Conservation (phyloP, 2,113 vertebrate species). For the Gymnorhina tibicen region DNA sequence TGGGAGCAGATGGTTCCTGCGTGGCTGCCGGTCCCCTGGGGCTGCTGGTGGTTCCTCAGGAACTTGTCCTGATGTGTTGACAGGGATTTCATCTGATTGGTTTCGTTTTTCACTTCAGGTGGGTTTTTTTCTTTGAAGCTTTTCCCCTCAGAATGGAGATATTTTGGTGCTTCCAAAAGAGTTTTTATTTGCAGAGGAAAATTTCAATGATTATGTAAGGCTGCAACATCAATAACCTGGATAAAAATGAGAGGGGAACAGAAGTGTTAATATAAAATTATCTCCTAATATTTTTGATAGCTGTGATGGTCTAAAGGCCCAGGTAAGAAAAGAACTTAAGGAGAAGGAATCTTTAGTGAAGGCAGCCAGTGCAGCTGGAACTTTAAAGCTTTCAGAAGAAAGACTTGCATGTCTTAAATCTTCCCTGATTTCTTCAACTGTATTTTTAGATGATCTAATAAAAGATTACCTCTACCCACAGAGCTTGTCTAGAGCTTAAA, state of each 20-base stretch:
- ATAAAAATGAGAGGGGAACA: background rate
- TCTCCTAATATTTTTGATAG: background rate
- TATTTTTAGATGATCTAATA: conserved; percentile 51
- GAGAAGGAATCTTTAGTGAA: background rate
- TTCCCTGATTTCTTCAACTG: background rate
- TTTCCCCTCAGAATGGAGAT: background rate
- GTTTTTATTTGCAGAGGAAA: background rate
- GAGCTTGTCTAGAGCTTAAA: conserved; percentile 28
- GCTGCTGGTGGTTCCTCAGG: background rate
- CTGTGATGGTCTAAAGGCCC: background rate
- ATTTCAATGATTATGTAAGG: background rate
- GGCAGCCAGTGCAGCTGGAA: background rate
- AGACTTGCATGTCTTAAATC: background rate
- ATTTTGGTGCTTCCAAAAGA: background rate
- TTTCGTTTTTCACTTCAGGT: background rate
- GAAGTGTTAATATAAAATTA: background rate
- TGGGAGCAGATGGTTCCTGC: background rate
- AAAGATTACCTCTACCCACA: conserved; percentile 48
- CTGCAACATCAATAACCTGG: background rate
- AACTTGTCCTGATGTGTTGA: background rate
- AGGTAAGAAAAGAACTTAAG: background rate
- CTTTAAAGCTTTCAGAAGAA: background rate
- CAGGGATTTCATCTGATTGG: background rate
- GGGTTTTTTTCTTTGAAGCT: background rate
- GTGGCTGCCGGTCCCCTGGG: background rate